Base-by-base conservation (phyloP, 2,797 vertebrate genomes). In the Tolypeutes matacus region DNA sequence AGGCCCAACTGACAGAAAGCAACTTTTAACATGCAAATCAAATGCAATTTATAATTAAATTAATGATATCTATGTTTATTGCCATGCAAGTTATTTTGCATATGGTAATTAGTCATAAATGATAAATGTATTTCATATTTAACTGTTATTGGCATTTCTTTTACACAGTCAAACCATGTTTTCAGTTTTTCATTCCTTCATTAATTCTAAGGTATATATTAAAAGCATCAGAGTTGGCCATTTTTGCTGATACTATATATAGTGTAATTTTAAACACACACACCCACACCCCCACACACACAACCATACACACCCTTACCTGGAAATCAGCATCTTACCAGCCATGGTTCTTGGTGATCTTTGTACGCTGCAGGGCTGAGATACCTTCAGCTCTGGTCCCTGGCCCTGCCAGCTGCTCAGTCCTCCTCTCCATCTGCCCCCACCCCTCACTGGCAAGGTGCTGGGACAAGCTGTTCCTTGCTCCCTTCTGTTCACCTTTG, bases 21-120 rank as follows among this genome's bases (percentile, higher is more conserved):
- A 51, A 81, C 70, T 82, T 83, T 92, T 29, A 81, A 27, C 64
- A 85, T 91, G 62, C 69, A 80, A 95, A 80, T 70, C 53, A 91
- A 91, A 94, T 88, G 53, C 31, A n/a, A 73, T 78, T 85, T 93
- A 51, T 60, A 83, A 69, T 64, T 83, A 89, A 89, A 81, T 88
- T 80, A 84, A 91, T 95, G 34, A 67, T 81, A 88, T 53, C 18
- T 84, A 83, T 76, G 3, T 56, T 69, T 62, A 34, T 21, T 67
- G 21, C 14, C 60, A 77, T 91, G 51, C 12, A 67, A 92, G 39
- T 86, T 96, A 91, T 70, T 96, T 93, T 89, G 6, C 70, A 56
- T 80, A 62, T 94, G 70, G n/a, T 92, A 73, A 84, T 95, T 96
- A 93, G 46, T 91, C 36, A 65, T 82, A 89, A 95, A 62, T 95